Percentiles rank a stretch among this genome's conserved stretches.
Conservation (phyloP, 2,888 invertebrate species). For the Heliconius charithonia region DNA sequence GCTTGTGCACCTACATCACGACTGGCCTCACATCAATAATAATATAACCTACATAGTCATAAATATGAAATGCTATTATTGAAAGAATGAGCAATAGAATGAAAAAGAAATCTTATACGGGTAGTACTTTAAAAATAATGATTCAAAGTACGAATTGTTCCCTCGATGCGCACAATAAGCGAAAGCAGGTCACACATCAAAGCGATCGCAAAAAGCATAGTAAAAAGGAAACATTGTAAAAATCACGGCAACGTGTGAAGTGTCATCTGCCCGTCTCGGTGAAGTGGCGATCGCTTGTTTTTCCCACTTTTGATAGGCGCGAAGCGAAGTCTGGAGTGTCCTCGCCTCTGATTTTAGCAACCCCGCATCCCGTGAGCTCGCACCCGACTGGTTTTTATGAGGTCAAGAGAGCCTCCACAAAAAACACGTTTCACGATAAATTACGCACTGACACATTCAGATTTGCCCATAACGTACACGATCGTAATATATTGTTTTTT, state of each 20-base stretch:
- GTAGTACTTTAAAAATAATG: conserved; percentile 39
- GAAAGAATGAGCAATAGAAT: conserved; percentile 14
- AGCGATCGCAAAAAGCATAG: conserved; percentile 77
- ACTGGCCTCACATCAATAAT: background rate
- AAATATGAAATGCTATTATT: background rate
- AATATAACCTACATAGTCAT: background rate
- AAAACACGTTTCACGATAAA: conserved; percentile 81
- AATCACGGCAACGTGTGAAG: conserved; percentile 83
- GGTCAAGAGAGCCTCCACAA: conserved; percentile 81
- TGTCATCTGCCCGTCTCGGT: conserved; percentile 77
- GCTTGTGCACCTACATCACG: too few species aligned
- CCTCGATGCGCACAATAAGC: conserved; percentile 53
- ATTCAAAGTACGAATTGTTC: conserved; percentile 48
- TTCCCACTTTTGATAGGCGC: conserved; percentile 79
- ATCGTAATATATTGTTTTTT: conserved; percentile 77
- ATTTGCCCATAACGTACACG: conserved; percentile 80
- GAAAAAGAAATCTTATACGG: conserved; percentile 17
- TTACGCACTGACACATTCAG: conserved; percentile 83
- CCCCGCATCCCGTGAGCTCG: conserved; percentile 48
- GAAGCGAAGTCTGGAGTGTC: conserved; percentile 68
- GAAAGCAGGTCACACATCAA: conserved; percentile 66
- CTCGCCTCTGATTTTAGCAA: conserved; percentile 71
- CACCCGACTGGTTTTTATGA: conserved; percentile 80
- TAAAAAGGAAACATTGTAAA: conserved; percentile 79
- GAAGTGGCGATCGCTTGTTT: conserved; percentile 83